Evolutionary conservation across 2,797 vertebrate species (phyloP).

Genomic region (Tangara arthus): DNA sequence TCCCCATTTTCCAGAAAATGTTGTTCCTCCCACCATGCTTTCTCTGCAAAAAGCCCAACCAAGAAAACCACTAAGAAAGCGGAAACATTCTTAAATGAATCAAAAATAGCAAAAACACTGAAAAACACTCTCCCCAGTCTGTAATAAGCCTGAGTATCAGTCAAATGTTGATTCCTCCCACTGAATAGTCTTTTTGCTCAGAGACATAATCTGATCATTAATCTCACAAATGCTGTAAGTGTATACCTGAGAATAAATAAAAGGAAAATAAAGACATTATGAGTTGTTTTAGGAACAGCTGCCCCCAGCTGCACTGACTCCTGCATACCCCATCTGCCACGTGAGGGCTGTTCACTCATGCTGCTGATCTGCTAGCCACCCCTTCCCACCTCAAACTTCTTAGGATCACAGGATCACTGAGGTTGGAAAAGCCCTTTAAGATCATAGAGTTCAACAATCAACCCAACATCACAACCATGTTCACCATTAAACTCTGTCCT

Average conservation of each 20-base stretch:
- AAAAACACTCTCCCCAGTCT: not conserved
- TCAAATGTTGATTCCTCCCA: not conserved
- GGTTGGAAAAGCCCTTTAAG: not conserved
- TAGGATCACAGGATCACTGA: not conserved
- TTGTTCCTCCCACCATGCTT: not conserved
- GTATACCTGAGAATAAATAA: slow-evolving; percentile 9
- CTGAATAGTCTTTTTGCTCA: not conserved
- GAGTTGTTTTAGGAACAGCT: not conserved
- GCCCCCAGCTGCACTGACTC: not conserved
- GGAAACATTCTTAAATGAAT: not conserved
- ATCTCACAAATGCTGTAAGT: not conserved
- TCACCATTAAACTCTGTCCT: not conserved
- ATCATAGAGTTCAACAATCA: not conserved
- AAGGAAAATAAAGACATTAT: not conserved
- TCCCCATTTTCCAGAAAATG: not conserved
- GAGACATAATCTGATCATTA: not conserved
- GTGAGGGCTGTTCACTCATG: not conserved
- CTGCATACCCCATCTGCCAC: not conserved
- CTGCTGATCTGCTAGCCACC: not conserved
- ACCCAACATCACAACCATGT: not conserved
- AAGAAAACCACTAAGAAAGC: not conserved
- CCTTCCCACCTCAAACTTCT: not conserved
- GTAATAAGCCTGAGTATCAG: not conserved
- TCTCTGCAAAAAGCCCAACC: not conserved
- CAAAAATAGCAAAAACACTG: not conserved